phyloP scores from a whole-genome alignment of 2,888 invertebrate genomes.

The Morpho achilles region DNA sequence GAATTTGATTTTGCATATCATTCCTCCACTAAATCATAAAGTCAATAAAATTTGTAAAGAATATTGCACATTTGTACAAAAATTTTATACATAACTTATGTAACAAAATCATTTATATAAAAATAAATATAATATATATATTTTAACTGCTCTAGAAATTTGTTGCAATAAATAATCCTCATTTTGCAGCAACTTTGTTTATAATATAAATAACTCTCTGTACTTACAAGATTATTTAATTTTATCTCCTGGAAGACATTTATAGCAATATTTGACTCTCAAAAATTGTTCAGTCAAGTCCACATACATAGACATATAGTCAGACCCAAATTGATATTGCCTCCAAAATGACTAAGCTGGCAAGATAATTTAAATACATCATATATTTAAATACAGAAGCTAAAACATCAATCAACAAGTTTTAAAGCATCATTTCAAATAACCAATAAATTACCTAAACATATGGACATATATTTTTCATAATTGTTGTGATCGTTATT shows the following conservation, averaged over 20 bases:
- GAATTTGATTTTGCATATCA: too few species aligned
- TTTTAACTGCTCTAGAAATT: slow-evolving; percentile 42
- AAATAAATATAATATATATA: slow-evolving; percentile 22
- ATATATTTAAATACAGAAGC: slow-evolving; percentile 8
- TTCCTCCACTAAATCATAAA: not conserved
- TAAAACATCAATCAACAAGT: too few species aligned
- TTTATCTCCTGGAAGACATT: slow-evolving; percentile 60
- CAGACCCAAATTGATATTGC: slow-evolving; percentile 20
- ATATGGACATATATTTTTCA: too few species aligned
- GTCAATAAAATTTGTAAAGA: slow-evolving; percentile 15
- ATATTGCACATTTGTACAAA: slow-evolving; percentile 22
- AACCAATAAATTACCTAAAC: too few species aligned
- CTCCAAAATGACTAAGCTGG: not conserved
- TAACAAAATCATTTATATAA: slow-evolving; percentile 12
- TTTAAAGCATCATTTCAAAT: too few species aligned
- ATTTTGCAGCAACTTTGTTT: slow-evolving; percentile 54
- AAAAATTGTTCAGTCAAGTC: slow-evolving; percentile 29
- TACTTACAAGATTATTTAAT: slow-evolving; percentile 21
- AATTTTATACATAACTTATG: slow-evolving; percentile 3
- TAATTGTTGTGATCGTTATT: too few species aligned
- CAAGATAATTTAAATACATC: not conserved
- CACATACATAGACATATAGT: slow-evolving; percentile 21
- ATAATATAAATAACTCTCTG: slow-evolving; percentile 44
- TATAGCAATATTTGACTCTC: slow-evolving; percentile 46
- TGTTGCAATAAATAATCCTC: slow-evolving; percentile 49